A percentile compares a stretch with the other conserved stretches of the same genome.
Evolutionary conservation across 2,888 invertebrate genomes (phyloP).

Genomic region (Chrysolina americana): DNA sequence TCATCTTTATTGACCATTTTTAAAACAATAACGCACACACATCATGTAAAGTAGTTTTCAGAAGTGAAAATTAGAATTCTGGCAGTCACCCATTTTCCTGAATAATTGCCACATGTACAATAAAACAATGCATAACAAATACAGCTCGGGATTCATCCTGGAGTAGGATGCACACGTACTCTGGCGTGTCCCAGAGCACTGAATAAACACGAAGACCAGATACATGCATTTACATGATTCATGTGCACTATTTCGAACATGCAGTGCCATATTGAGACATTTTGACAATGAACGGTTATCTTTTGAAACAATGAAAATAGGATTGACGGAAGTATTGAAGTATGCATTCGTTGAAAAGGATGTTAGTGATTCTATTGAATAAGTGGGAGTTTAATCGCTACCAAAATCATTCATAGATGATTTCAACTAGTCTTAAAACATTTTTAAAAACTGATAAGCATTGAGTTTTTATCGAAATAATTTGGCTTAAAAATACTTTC

Average conservation of each 20-base stretch:
- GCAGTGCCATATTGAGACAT: not conserved
- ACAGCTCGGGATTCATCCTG: not conserved
- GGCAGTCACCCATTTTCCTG: not conserved
- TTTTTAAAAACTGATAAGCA: no score
- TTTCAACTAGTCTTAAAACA: no score
- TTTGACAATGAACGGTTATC: not conserved
- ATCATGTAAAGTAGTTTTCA: not conserved
- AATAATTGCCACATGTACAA: slow-evolving; percentile 7
- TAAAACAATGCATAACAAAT: slow-evolving; percentile 4
- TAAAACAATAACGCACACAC: not conserved
- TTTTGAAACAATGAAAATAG: not conserved
- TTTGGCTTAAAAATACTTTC: no score
- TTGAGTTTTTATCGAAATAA: no score
- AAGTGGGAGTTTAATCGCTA: no score
- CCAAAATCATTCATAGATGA: no score
- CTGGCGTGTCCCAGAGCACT: not conserved
- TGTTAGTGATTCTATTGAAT: no score
- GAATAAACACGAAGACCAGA: not conserved
- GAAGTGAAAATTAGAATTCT: not conserved
- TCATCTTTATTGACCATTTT: not conserved
- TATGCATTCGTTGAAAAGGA: no score
- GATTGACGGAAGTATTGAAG: no score
- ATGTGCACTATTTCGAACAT: not conserved
- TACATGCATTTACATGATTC: slow-evolving; percentile 6
- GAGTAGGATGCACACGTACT: not conserved